Evolutionary conservation across 2,113 vertebrate species (phyloP).

Genomic region (Lophura nycthemera): DNA sequence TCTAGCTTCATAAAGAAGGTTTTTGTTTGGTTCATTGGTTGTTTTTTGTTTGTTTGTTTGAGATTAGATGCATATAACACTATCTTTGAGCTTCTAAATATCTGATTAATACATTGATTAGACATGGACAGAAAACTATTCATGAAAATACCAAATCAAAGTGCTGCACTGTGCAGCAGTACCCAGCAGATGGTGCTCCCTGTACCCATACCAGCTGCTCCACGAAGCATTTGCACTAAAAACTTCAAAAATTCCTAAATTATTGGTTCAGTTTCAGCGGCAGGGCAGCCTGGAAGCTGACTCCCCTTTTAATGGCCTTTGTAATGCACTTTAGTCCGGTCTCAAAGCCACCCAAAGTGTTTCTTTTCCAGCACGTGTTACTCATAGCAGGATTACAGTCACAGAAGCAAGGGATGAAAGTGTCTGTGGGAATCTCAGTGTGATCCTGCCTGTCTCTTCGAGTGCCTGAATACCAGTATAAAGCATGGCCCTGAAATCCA

Average conservation of each 20-base stretch:
- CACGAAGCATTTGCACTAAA: neutral
- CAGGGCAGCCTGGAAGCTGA: neutral
- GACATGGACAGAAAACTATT: rapidly evolving
- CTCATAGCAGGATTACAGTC: neutral
- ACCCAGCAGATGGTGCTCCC: slow-evolving; percentile 58
- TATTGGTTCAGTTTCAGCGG: neutral
- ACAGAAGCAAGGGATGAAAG: neutral
- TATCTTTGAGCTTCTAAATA: neutral
- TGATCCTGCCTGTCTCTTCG: neutral
- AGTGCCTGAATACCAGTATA: neutral
- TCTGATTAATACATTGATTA: neutral
- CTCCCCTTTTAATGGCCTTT: neutral
- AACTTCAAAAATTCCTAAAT: rapidly evolving
- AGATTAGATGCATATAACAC: neutral
- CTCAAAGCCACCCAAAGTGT: neutral
- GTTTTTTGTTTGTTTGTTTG: neutral
- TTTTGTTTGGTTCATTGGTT: neutral
- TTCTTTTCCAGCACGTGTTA: neutral
- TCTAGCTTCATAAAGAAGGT: neutral
- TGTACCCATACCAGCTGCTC: neutral
- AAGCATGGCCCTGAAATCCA: neutral
- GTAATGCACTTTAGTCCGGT: neutral
- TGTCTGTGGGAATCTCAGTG: neutral
- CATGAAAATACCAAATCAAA: rapidly evolving
- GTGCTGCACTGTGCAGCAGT: neutral